Percentiles rank a stretch among this genome's conserved stretches.
Conservation (phyloP, 1,140 invertebrate genomes). For the Formica exsecta region DNA sequence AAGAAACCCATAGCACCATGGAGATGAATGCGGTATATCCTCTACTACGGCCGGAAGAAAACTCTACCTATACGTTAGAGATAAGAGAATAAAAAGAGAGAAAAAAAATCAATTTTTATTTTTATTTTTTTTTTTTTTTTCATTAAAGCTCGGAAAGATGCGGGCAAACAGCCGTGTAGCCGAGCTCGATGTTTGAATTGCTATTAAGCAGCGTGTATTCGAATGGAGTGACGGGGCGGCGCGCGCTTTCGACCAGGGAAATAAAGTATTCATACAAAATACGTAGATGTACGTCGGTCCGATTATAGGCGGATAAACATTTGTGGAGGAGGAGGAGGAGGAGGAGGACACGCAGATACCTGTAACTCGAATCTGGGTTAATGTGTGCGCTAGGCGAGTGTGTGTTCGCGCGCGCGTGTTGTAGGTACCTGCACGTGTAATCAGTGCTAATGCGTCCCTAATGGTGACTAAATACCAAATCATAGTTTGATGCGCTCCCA, state of each 20-base stretch:
- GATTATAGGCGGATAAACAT: conserved; percentile 73
- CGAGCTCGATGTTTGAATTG: conserved; percentile 39
- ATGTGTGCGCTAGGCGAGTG: conserved; percentile 73
- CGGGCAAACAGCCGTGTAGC: neutral
- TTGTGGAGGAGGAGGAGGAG: conserved; percentile 48
- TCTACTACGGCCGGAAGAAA: no score
- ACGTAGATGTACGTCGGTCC: conserved; percentile 48
- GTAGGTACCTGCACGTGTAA: conserved; percentile 81
- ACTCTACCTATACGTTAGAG: no score
- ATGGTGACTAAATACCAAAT: conserved; percentile 86
- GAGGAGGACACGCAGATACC: conserved; percentile 55
- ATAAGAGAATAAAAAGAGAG: no score
- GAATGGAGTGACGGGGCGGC: neutral
- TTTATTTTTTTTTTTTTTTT: no score
- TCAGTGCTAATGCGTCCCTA: conserved; percentile 85
- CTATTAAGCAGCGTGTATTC: conserved; percentile 46
- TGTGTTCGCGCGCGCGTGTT: conserved; percentile 47
- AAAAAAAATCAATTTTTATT: no score
- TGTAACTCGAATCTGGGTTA: conserved; percentile 72
- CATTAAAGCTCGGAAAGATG: no score
- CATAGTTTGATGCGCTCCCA: conserved; percentile 83
- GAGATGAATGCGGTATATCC: no score
- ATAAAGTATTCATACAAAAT: conserved; percentile 73
- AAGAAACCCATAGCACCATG: no score
- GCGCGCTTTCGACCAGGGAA: conserved; percentile 54